phyloP scores from a whole-genome alignment of 2,888 invertebrate species.

The Uropetala carovei region DNA sequence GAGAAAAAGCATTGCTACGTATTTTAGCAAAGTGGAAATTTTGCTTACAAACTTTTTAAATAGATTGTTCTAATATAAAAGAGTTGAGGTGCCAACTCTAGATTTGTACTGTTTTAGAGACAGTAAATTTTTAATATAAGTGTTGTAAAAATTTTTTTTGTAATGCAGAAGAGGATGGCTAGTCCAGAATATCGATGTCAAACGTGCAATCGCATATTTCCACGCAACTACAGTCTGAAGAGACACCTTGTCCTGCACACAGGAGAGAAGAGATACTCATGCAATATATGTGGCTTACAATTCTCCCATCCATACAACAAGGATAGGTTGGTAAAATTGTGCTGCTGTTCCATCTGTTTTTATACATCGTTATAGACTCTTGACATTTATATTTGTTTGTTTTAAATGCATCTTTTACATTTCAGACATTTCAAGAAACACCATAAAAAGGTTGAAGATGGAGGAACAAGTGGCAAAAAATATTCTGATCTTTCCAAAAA shows the following conservation, averaged over 20 bases:
- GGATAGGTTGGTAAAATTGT: constrained; percentile 65
- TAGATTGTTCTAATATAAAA: too few relatives aligned
- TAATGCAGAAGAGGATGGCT: background rate
- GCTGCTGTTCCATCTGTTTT: background rate
- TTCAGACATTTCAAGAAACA: constrained; percentile 67
- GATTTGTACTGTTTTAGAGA: too few relatives aligned
- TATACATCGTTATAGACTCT: background rate
- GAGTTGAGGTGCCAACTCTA: too few relatives aligned
- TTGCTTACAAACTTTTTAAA: too few relatives aligned
- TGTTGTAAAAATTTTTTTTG: too few relatives aligned
- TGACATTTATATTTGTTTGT: background rate
- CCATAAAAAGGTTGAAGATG: constrained; percentile 65
- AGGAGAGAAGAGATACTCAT: constrained; percentile 70
- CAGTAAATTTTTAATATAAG: too few relatives aligned
- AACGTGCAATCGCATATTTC: constrained; percentile 72
- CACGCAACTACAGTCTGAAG: constrained; percentile 72
- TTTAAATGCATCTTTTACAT: background rate
- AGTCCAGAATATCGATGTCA: constrained; percentile 70
- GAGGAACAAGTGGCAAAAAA: constrained; percentile 19
- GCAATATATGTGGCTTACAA: constrained; percentile 71
- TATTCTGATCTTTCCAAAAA: constrained; percentile 63
- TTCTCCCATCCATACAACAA: constrained; percentile 72
- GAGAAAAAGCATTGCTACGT: too few relatives aligned
- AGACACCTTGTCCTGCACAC: constrained; percentile 72
- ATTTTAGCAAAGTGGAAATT: too few relatives aligned